Base-by-base conservation (phyloP, 2,797 vertebrate species). In the Spinibarbus caldwelli region DNA sequence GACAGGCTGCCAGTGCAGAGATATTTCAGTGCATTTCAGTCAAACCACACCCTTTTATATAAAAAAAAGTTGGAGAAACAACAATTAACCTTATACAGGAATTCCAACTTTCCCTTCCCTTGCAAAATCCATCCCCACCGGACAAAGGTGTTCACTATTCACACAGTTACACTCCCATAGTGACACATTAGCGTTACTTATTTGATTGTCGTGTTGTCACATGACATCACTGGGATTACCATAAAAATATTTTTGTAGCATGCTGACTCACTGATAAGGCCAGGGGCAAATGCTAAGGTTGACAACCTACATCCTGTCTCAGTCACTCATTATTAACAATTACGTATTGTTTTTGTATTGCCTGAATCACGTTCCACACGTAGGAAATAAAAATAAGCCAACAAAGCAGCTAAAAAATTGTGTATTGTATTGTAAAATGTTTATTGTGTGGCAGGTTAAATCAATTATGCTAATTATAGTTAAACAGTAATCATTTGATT, bases 41-140 rank as follows among this genome's bases (percentile, higher is more conserved):
- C 79, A 85, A 84, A 83, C 87, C 85, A 78, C 83, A 88, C 77
- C 80, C 83, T 79, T 41, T 49, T 38, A 15, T n/a, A n/a, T n/a
- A n/a, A 80, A 43, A 47, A 49, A 78, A 52, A n/a, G n/a, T n/a
- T n/a, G n/a, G n/a, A n/a, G n/a, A 29, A 57, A 41, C 21, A 67
- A 34, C 19, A 64, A 76, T 81, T 77, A 23, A 82, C 83, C 59
- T 78, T 80, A 62, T 17, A 73, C 9, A 70, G 38, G 29, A 26
- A 15, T 66, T 70, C 41, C 31, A 38, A 34, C 36, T 52, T 57
- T 72, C 31, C n/a, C n/a, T n/a, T n/a, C n/a, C 15, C 21, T 75
- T 71, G 23, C 38, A 34, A 64, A 78, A 64, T 57, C 15, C 9
- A 79, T 80, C 45, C n/a, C 59, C 34, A n/a, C 31, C 45, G 59